A percentile compares a stretch with the other conserved stretches of the same genome.
phyloP scores from a whole-genome alignment of 2,888 invertebrate species.

The Agriopis aurantiaria region DNA sequence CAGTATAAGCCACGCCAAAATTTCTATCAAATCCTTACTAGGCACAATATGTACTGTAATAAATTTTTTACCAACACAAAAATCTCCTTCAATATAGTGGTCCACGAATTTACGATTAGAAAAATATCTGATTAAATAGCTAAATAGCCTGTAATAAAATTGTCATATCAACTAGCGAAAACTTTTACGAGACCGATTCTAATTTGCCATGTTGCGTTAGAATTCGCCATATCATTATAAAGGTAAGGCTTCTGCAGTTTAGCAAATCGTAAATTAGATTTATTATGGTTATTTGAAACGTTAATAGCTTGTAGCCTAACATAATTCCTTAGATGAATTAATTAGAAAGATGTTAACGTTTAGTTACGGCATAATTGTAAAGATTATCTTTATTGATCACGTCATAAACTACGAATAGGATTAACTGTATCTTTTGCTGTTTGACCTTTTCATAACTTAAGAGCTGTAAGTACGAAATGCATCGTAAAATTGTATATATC shows the following conservation, averaged over 20 bases:
- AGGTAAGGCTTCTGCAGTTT: constrained; percentile 4
- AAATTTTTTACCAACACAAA: no score
- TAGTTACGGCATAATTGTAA: background rate
- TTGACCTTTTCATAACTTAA: no score
- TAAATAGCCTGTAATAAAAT: constrained; percentile 4
- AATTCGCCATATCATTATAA: background rate
- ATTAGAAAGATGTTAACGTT: background rate
- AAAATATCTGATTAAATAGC: background rate
- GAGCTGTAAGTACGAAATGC: no score
- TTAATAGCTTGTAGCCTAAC: background rate
- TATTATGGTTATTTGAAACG: background rate
- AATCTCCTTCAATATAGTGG: no score
- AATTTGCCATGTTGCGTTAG: background rate
- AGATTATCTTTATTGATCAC: background rate
- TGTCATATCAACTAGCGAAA: background rate
- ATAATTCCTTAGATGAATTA: background rate
- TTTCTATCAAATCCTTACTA: no score
- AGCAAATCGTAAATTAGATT: constrained; percentile 8
- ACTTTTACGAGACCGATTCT: constrained; percentile 1
- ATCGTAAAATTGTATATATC: no score
- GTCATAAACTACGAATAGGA: background rate
- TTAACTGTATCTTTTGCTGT: no score
- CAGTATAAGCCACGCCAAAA: no score
- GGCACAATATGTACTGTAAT: no score
- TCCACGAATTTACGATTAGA: no score